Evolutionary conservation across 1,140 invertebrate species (phyloP), one percentile per base, ranked within the genome.

Genomic region (Camponotus floridanus): DNA sequence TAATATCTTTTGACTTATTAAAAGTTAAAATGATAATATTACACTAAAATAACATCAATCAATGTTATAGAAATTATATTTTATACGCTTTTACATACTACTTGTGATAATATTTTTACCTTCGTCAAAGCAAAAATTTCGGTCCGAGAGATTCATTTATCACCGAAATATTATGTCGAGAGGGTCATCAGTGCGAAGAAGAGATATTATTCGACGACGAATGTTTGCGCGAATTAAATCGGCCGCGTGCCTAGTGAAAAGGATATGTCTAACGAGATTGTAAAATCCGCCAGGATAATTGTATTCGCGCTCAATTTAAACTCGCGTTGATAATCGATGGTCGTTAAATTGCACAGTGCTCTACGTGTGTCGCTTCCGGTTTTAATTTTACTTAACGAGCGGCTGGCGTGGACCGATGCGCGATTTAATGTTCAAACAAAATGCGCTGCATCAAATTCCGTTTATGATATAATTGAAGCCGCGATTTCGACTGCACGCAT

Each of bases 381-480:
- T 89, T 89, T 73, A 86, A 89, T 89, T 73, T 76, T 86, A 88
- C 81, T 88, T 88, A 89, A 89, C 87, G 83, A 73, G 62, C 62
- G 76, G 51, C 48, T 74, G 33, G 61, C 39, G 61, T 57, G 55
- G 39, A 68, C 78, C 67, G 51, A 76, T 59, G 45, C 42, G 55
- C 64, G 45, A 74, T 80, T 80, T 70, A 80, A 80, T 80, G 36
- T 36, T 80, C 78, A 80, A 80, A 80, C 78, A 80, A 80, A 80
- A 80, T 80, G 36, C 51, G 36, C 51, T 70, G 65, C 64, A 80
- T 80, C 78, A 80, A 80, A 70, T 80, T 80, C 78, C 78, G 78
- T 80, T 80, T 80, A 80, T 80, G 78, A 80, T 80, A 80, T 80
- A 80, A 80, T 80, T 80, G 45, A 80, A 80, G 36, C 65, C 26